Percentiles rank a stretch among this genome's conserved stretches.
Evolutionary conservation across 2,113 vertebrate genomes (phyloP).

Genomic region (Lucifuga dentata): DNA sequence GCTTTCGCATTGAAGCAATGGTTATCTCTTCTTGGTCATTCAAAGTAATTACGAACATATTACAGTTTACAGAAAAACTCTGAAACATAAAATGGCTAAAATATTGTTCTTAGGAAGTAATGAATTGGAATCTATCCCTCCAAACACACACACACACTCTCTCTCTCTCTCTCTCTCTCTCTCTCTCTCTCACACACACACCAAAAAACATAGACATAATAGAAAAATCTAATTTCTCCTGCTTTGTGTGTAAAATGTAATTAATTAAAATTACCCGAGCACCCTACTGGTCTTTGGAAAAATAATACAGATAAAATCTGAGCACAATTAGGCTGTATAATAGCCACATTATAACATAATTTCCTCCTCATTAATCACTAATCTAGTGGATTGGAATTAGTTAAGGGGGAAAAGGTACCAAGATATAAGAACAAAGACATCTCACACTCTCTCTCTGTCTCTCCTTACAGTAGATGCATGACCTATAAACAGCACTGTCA

Average conservation of each 20-base stretch:
- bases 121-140: constrained; percentile 60
- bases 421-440: constrained; percentile 30
- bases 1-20: background rate
- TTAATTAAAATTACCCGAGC: constrained; percentile 86
- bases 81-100: constrained; percentile 43
- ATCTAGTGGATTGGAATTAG: constrained; percentile 55
- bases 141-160: constrained; percentile 38
- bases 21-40: background rate
- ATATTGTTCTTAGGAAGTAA: constrained; percentile 58
- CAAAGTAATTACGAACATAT: constrained; percentile 5
- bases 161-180: too few relatives aligned
- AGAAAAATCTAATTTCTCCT: constrained; percentile 84
- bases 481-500: constrained; percentile 15
- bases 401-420: constrained; percentile 32
- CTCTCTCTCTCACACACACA: background rate
- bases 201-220: constrained; percentile 73
- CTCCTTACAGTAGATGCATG: constrained; percentile 8
- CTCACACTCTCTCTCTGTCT: background rate
- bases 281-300: constrained; percentile 81
- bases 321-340: constrained; percentile 81
- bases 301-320: constrained; percentile 84
- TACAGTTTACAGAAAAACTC: background rate
- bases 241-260: constrained; percentile 85
- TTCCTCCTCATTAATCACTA: constrained; percentile 82
- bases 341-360: constrained; percentile 81